Evolutionary conservation across 2,888 invertebrate species (phyloP), one percentile per base, ranked within the genome.

Genomic region (Polydrusus pterygomalis): DNA sequence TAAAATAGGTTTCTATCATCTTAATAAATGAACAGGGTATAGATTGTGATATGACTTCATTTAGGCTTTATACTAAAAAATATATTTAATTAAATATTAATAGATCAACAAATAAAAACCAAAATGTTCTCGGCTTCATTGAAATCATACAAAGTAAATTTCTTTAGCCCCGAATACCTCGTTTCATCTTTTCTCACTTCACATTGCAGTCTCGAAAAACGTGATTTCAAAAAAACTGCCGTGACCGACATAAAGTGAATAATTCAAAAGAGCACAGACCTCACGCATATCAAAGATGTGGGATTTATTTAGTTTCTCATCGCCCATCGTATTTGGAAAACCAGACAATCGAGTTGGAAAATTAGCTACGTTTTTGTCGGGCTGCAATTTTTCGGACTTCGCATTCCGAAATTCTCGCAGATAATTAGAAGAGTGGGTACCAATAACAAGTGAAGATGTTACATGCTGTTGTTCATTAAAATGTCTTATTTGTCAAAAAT

Each of bases 301-400:
- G 84, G 85, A 86, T 86, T 86, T 85, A 86, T 85, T 84, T 83
- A 78, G 83, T 81, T 83, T 81, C 82, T 83, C 85, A 84, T 82
- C 84, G 83, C 82, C 54, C 62, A 65, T 74, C 74, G 69, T 64
- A 82, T 80, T 79, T 70, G 74, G 74, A 69, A 74, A 74, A 74
- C 68, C 62, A 43, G 51, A 17, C 38, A 56, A 70, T 34, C 40
- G 58, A 65, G 43, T 62, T 51, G 67, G 60, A 68, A 73, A 73
- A 73, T 73, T 60, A 62, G 20, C 51, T 38, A 20, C 13, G 47
- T 58, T 54, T 38, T 67, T 73, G 9, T 25, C 2, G 43, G 25
- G 25, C 40, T 13, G 49, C 15, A 10, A 49, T 60, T 67, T 56
- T 67, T 60, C 17, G n/a, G 43, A 43, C 5, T 15, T 64, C 54